A percentile compares a stretch with the other conserved stretches of the same genome.
phyloP scores from a whole-genome alignment of 1,140 invertebrate species.

The Drosophila parvula region DNA sequence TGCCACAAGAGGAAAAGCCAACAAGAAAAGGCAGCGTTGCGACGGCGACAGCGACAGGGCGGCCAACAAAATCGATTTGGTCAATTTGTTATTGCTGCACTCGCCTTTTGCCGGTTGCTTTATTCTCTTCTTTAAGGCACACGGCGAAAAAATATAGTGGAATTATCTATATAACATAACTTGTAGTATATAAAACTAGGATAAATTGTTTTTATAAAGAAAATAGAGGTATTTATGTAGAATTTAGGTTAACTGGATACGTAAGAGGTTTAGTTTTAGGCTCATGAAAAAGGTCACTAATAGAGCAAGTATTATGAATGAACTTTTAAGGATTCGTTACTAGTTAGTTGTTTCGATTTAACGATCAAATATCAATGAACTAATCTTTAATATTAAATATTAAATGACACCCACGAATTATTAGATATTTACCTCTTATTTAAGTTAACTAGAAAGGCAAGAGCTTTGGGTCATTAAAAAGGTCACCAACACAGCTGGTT shows the following conservation, averaged over 20 bases:
- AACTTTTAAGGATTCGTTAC: no score
- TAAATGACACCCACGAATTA: not conserved
- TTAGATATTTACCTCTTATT: no score
- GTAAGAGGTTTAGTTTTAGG: not conserved
- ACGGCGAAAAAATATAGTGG: not conserved
- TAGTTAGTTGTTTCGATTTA: no score
- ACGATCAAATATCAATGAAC: no score
- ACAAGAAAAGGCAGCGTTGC: constrained; percentile 36
- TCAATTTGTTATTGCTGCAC: constrained; percentile 82
- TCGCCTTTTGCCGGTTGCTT: constrained; percentile 34
- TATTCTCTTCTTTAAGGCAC: constrained; percentile 7
- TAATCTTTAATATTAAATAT: no score
- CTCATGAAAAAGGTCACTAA: not conserved
- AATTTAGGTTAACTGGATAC: not conserved
- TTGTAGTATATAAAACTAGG: no score
- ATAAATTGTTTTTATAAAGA: not conserved
- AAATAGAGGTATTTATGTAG: not conserved
- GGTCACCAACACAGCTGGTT: no score
- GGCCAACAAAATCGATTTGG: constrained; percentile 79
- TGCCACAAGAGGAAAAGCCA: constrained; percentile 64
- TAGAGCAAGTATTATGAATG: no score
- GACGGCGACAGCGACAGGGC: constrained; percentile 39
- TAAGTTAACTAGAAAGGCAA: no score
- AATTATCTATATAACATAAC: no score
- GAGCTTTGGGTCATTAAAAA: no score